Base-by-base conservation (phyloP, 2,113 vertebrate species). In the Pelodiscus sinensis region DNA sequence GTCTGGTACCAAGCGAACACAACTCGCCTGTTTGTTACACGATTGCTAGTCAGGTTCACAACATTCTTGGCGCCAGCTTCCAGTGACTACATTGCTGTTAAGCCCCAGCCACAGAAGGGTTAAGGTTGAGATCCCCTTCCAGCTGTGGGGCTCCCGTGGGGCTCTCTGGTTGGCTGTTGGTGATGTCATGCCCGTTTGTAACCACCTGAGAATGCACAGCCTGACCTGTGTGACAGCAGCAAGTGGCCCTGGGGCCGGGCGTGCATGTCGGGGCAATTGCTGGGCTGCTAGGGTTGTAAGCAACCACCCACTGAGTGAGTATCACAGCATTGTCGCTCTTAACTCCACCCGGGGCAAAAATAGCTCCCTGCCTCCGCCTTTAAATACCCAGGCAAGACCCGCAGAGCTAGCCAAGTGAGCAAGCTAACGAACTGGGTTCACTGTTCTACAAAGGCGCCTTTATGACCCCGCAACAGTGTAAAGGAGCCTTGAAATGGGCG, bases 381-480 rank as follows among this genome's bases (percentile, higher is more conserved):
- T 79, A 56, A 9, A 38, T 58, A n/a, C 68, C 52, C 54, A 27
- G 82, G 51, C 29, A 62, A 86, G 55, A 29, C 27, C 16, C 10
- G 13, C 27, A 2, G 10, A 25, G 24, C 57, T 58, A 25, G 57
- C 24, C 22, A 25, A 11, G 18, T 44, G 55, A 55, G 55, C 55
- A 18, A 55, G 65, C 4, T 13, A 6, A 14, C 29, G 2, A 65
- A 29, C 60, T 31, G 60, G 60, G 6, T 65, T 29, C 75, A 57
- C 29, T 0, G 38, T 54, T 31, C 1, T 2, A 6, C 24, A 18
- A 4, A 86, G 50, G 54, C 8, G 58, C 0, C 8, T 19, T 27
- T 4, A 18, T 31, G 16, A 19, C 62, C 62, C 62, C 19, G 31
- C n/a, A 31, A 9, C 31, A 68, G 31, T 58, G 25, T 25, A 58